Base-by-base conservation (phyloP, 2,888 invertebrate species). In the Microctonus hyperodae region DNA sequence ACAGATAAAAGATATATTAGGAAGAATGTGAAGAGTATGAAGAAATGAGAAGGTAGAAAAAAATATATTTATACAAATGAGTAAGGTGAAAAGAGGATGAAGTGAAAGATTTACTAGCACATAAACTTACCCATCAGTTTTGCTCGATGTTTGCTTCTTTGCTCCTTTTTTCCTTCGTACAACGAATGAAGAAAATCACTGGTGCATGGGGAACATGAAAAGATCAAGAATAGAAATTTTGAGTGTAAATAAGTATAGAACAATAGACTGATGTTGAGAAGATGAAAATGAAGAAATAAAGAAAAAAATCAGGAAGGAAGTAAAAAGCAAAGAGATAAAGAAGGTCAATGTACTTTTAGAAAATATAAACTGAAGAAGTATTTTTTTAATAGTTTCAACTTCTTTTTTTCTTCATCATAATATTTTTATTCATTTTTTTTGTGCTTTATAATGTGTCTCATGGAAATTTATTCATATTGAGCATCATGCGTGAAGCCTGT, bases 311-410 rank as follows among this genome's bases (percentile, higher is more conserved):
- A 10, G 50, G 20, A 50, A 16, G 50, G 50, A 50, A 56, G 33
- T n/a, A 11, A 56, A 55, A 31, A 23, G 25, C 6, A n/a, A n/a
- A n/a, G n/a, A n/a, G n/a, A n/a, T n/a, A n/a, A n/a, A 16, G 7
- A 57, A 57, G 57, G 37, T 57, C 37, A 57, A 57, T 37, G 57
- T 20, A 57, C 57, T 20, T 33, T 9, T 16, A 55, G 51, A n/a
- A 33, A 64, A 69, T 64, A 44, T 60, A 67, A 64, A 62, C 57
- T 67, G 68, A 73, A 70, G 70, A 31, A 51, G 33, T 10, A 9
- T 44, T 53, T 37, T 35, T 22, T 44, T 33, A n/a, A n/a, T n/a
- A n/a, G n/a, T n/a, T n/a, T n/a, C n/a, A n/a, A n/a, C n/a, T n/a
- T n/a, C n/a, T n/a, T n/a, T n/a, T n/a, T n/a, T n/a, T n/a, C n/a